Evolutionary conservation across 92 coral and sea anemone species (phyloP), one percentile per base, ranked within the genome.

Genomic region (Chrysogorgia sp.): DNA sequence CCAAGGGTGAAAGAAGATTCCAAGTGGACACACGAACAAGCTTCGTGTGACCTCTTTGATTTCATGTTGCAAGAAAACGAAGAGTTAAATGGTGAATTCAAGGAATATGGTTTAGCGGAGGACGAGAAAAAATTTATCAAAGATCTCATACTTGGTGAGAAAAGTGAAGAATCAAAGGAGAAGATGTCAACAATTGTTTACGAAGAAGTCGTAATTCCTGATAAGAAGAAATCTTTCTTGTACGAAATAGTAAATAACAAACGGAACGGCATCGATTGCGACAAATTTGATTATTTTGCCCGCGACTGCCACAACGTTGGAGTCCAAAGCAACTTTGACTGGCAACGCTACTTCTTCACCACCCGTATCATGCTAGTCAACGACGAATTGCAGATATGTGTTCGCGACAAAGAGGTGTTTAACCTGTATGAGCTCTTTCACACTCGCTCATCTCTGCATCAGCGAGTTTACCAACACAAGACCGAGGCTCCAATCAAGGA

Each of bases 221-320:
- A 71, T 1, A 31, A 74, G 23, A 32, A 52, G 7, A 63, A 72
- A 40, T 72, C 65, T 64, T 72, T 72, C 40, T 57, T 43, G 45
- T 76, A 76, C 57, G 56, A 94, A 93, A 94, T 94, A 61, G 97
- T 94, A 24, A 92, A 97, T 2, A 94, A 93, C 88, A 94, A 94
- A 67, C 76, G 97, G 29, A 91, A 91, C 6, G 98, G 97, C 19
- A 94, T 94, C 30, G 98, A 94, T 75, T 96, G 92, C 21, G 98
- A 94, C 76, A 94, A 94, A 68, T 94, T 91, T 81, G 98, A 94
- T 55, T 94, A 94, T 75, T 94, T 94, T 81, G 85, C 98, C 8
- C 85, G 98, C 3, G 98, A 94, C 65, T 94, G 98, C 48, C 92
- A 85, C 21, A 82, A 84, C 40, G 92, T 94, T 7, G 98, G 97